phyloP scores from a whole-genome alignment of 2,888 invertebrate genomes.

The Aphodius granarius region DNA sequence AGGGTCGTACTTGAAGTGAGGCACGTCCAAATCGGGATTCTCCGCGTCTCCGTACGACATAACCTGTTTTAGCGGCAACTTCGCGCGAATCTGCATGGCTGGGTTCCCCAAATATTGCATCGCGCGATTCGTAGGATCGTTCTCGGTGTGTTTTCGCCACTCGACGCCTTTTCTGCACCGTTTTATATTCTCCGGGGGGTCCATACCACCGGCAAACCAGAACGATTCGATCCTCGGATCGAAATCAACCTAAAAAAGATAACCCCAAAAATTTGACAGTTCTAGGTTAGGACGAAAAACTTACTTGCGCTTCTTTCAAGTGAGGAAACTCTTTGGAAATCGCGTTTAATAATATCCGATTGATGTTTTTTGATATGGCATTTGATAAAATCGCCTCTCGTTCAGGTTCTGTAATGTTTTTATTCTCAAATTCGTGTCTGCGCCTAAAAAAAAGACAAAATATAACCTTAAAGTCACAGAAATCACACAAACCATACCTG shows the following conservation, averaged over 20 bases:
- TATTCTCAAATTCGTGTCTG: slow-evolving; percentile 40
- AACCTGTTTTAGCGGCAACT: slow-evolving; percentile 69
- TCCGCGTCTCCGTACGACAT: slow-evolving; percentile 59
- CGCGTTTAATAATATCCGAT: slow-evolving; percentile 66
- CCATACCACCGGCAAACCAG: slow-evolving; percentile 80
- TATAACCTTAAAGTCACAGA: neutral
- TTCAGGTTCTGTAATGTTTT: slow-evolving; percentile 40
- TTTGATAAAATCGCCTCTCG: slow-evolving; percentile 57
- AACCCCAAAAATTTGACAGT: neutral
- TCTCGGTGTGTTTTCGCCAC: slow-evolving; percentile 53
- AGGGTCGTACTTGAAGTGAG: slow-evolving; percentile 64
- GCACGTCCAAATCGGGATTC: slow-evolving; percentile 61
- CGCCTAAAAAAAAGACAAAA: slow-evolving; percentile 40
- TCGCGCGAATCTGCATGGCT: slow-evolving; percentile 69
- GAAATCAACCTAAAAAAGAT: slow-evolving; percentile 64
- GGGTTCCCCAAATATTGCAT: slow-evolving; percentile 75
- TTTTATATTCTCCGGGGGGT: slow-evolving; percentile 56
- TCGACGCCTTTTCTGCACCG: slow-evolving; percentile 45
- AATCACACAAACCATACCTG: slow-evolving; percentile 55
- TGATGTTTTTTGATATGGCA: slow-evolving; percentile 66
- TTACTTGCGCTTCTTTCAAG: slow-evolving; percentile 64
- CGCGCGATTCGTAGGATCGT: slow-evolving; percentile 64
- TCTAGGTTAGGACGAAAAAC: neutral
- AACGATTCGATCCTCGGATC: slow-evolving; percentile 82
- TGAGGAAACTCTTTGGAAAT: slow-evolving; percentile 64